A percentile compares a stretch with the other conserved stretches of the same genome.
Conservation (phyloP, 2,797 vertebrate genomes). For the Tarsius wallacei region DNA sequence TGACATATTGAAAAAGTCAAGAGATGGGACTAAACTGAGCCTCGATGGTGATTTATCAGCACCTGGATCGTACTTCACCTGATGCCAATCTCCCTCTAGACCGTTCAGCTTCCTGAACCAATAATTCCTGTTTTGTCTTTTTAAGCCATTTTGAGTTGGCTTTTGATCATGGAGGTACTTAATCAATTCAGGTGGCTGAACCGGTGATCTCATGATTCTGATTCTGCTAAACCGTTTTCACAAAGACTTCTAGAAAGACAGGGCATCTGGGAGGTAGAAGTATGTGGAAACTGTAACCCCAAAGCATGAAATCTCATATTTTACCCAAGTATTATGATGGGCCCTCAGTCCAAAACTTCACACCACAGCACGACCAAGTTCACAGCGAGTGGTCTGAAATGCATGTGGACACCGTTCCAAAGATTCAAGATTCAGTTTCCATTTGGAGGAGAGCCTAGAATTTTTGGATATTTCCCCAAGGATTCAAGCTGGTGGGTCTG, state of each 20-base stretch:
- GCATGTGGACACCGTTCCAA: conserved; percentile 43
- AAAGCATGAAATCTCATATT: conserved; percentile 80
- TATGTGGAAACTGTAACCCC: conserved; percentile 54
- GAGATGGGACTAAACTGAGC: not conserved
- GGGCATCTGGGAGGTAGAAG: conserved; percentile 53
- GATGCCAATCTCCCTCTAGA: not conserved
- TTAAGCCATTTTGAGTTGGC: not conserved
- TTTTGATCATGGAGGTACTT: not conserved
- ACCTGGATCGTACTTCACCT: conserved; percentile 39
- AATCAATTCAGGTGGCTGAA: not conserved
- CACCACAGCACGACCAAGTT: conserved; percentile 38
- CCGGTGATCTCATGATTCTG: conserved; percentile 42
- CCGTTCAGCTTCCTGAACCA: not conserved
- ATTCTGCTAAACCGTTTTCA: conserved; percentile 29
- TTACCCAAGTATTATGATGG: conserved; percentile 65
- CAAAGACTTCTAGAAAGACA: conserved; percentile 46
- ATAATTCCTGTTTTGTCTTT: not conserved
- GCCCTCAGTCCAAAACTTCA: conserved; percentile 64
- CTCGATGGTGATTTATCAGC: not conserved
- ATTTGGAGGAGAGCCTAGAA: conserved; percentile 81
- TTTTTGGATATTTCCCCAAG: conserved; percentile 73
- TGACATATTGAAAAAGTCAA: not conserved
- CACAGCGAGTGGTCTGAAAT: conserved; percentile 66
- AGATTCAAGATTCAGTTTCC: conserved; percentile 70
- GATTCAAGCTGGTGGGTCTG: conserved; percentile 79